Percentiles rank a stretch among this genome's conserved stretches.
Conservation (phyloP, 2,888 invertebrate species). For the Drepanosiphum platanoidis region DNA sequence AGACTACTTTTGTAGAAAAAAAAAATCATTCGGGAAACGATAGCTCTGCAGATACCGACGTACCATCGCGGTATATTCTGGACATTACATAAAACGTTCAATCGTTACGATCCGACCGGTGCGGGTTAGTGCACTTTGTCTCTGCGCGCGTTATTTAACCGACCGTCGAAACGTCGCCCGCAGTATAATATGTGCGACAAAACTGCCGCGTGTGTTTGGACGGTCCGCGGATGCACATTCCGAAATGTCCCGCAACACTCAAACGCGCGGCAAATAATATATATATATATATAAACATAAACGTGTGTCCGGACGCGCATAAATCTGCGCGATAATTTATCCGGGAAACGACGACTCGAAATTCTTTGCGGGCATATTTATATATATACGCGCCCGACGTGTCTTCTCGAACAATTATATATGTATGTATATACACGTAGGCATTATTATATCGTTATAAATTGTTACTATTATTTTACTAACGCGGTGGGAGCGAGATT, state of each 20-base stretch:
- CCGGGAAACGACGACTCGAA: not conserved
- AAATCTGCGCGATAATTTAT: not conserved
- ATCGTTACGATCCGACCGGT: no score
- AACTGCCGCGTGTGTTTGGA: not conserved
- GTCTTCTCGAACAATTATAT: not conserved
- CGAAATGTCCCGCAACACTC: not conserved
- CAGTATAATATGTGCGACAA: not conserved
- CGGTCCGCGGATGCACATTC: constrained; percentile 3
- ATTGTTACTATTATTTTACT: not conserved
- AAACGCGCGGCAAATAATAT: not conserved
- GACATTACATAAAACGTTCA: no score
- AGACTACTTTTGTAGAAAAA: no score
- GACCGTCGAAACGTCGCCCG: not conserved
- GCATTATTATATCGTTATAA: no score
- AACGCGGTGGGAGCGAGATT: not conserved
- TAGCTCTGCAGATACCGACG: no score
- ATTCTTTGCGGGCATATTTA: not conserved
- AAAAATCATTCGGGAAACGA: no score
- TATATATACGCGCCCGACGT: not conserved
- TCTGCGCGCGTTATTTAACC: no score
- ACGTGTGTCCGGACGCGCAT: not conserved
- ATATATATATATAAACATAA: no score
- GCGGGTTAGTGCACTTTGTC: no score
- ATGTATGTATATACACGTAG: not conserved
- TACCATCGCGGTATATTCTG: no score